Base-by-base conservation (phyloP, 2,888 invertebrate genomes). In the Orthonevra nobilis region DNA sequence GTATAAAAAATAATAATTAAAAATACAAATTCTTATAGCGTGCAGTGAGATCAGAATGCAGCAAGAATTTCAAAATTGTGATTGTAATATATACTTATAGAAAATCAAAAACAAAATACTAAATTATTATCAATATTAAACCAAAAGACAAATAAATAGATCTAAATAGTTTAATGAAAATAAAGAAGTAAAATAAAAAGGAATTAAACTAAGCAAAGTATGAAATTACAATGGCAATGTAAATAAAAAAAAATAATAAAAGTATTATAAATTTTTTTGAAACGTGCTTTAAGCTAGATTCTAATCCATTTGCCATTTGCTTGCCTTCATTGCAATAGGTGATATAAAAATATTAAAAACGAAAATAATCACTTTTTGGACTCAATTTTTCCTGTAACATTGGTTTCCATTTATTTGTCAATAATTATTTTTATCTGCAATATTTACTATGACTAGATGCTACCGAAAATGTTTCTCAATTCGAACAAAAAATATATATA, bases 1-100 rank as follows among this genome's bases (percentile, higher is more conserved):
- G 26, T 68, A 42, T 72, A 58, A 69, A 64, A 63, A 56, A 28
- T 17, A 56, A 36, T 46, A 46, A 26, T 15, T n/a, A 26, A n/a
- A n/a, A n/a, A n/a, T n/a, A n/a, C n/a, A n/a, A 60, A 14, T 44
- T 28, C 28, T 48, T 60, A 32, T 23, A 46, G 58, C 38, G 30
- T 40, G 56, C n/a, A 64, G 34, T 48, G 28, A 66, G 54, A 66
- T 61, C 14, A 44, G 72, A 74, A 58, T 34, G 64, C 63, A 61
- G 75, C 75, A 69, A 66, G 64, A 74, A 72, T 60, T 56, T 50
- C 70, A 68, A 72, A 52, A 77, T 69, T 82, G 81, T 42, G 77
- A 82, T 73, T 70, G 56, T 79, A 54, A 61, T 46, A 61, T 63
- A 61, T n/a, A n/a, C 52, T 66, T 46, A 42, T 63, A 72, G 42